Evolutionary conservation across 2,797 vertebrate genomes (phyloP), one percentile per base, ranked within the genome.

Genomic region (Gambusia yucatana): DNA sequence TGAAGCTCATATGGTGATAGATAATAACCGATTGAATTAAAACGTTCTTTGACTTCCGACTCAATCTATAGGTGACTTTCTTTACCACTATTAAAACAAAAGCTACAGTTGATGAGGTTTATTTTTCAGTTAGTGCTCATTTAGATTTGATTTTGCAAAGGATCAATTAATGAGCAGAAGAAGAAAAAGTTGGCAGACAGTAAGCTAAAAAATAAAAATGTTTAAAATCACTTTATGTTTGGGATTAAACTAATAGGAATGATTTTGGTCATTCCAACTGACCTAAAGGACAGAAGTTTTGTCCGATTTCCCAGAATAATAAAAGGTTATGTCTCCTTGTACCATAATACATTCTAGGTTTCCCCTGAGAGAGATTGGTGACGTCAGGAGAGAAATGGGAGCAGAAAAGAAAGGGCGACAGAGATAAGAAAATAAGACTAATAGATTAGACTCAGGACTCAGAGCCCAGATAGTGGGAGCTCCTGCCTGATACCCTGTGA

Each of bases 371-470:
- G 65, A 72, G 46, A 65, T 9, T 22, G 6, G 22, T 63, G 67
- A 82, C 78, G n/a, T 73, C 80, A 79, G 48, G 63, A 28, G 79
- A 44, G 46, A 73, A 78, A 82, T 44, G 0, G 30, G 61, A 75
- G 78, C 28, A 69, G 41, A 81, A 85, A 71, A 13, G 43, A 47
- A 14, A 13, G 48, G 76, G 57, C 44, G 59, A 73, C 55, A 33
- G 65, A 86, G 86, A 90, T 86, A 75, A 88, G 78, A 16, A 72
- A 90, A 86, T 77, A 78, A 77, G 67, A 82, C 72, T 46, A 77
- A 80, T 77, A 88, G 86, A 93, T 91, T 89, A 81, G 86, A 83
- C 80, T 80, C 84, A 79, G 82, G 73, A 75, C 75, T 84, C 47
- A 78, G 73, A 77, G 73, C 74, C 57, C 80, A 71, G 25, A 84